Evolutionary conservation across 2,888 invertebrate species (phyloP), one percentile per base, ranked within the genome.

Genomic region (Dynastes hyllus): DNA sequence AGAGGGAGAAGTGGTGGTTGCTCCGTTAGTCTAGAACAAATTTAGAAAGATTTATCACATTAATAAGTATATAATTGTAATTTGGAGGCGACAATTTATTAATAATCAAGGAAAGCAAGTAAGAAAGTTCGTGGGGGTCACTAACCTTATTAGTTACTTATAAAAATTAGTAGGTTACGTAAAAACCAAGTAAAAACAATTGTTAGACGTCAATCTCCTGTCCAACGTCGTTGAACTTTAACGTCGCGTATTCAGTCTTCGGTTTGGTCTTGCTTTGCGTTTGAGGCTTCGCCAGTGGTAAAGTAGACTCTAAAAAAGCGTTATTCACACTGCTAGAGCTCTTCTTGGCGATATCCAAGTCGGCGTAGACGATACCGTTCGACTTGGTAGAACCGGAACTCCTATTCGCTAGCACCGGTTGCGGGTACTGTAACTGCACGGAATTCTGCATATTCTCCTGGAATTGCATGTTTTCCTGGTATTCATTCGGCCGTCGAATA

Each of bases 21-120:
- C 92, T 87, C 92, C 93, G 91, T 93, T 93, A 91, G 93, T 93
- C 93, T 93, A 92, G 90, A 92, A 90, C 90, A 92, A 79, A 81
- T 80, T 76, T 63, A 77, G 76, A 79, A 61, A 63, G 32, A n/a
- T 63, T 63, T 32, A 63, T 63, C 8, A 63, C 13, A 40, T 45
- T 8, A 11, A 11, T 8, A 45, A 11, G 45, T 45, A 45, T 3
- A 69, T 76, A 79, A 79, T 79, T 77, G 79, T 79, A 79, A 79
- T 58, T 79, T 78, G 22, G 79, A 79, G 22, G 79, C 73, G 22
- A 71, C 73, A 50, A 63, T 78, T 70, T 11, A 27, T 69, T 29
- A 16, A 67, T 78, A 27, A 5, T 37, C 16, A 53, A 16, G 16
- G 22, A 2, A 61, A 55, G 16, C 55, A 55, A 55, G 9, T 55